Evolutionary conservation across 2,113 vertebrate species (phyloP).

Genomic region (Xyrauchen texanus): DNA sequence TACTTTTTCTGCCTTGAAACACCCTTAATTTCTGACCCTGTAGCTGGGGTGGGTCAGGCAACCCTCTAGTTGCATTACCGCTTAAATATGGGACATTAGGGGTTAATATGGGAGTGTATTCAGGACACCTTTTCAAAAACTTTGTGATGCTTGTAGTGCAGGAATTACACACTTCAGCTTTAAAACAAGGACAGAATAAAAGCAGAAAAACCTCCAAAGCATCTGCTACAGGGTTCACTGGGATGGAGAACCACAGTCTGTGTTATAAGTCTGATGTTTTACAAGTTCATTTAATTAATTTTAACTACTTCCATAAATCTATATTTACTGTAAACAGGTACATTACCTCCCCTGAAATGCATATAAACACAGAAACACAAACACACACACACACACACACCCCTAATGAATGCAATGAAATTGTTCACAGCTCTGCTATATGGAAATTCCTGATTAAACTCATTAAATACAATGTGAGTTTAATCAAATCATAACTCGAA

Average conservation of each 20-base stretch:
- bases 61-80: too few relatives aligned
- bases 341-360: not conserved
- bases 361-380: constrained; percentile 13
- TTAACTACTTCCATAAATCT: constrained; percentile 20
- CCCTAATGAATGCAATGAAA: constrained; percentile 20
- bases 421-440: constrained; percentile 60
- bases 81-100: too few relatives aligned
- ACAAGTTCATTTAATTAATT: constrained; percentile 10
- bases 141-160: too few relatives aligned
- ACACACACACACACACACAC: not conserved
- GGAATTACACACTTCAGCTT: too few relatives aligned
- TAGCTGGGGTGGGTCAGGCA: too few relatives aligned
- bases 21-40: too few relatives aligned
- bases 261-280: constrained; percentile 1
- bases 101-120: too few relatives aligned
- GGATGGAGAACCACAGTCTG: not conserved
- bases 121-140: too few relatives aligned
- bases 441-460: constrained; percentile 63
- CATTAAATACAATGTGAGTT: constrained; percentile 61
- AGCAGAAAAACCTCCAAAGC: not conserved
- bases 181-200: not conserved
- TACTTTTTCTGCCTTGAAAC: too few relatives aligned
- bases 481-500: constrained; percentile 61
- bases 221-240: not conserved
- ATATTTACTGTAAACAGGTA: constrained; percentile 25